Conservation (phyloP, 2,113 vertebrate genomes). For the Nycticebus coucang region DNA sequence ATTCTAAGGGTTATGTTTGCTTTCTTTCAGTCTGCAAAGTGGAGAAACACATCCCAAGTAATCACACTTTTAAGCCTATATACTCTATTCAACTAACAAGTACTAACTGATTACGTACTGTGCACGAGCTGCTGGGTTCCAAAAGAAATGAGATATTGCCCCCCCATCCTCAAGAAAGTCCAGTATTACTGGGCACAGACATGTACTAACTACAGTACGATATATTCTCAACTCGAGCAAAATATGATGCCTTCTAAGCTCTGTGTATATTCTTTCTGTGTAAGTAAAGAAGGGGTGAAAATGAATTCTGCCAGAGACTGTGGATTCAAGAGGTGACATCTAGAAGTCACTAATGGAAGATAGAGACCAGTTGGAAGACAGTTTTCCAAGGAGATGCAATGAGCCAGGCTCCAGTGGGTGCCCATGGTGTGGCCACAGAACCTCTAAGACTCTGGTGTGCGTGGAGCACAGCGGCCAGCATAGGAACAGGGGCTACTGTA, state of each 20-base stretch:
- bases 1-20: neutral
- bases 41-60: neutral
- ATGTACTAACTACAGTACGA: accelerated
- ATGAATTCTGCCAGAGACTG: neutral
- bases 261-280: accelerated
- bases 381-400: neutral
- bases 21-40: neutral
- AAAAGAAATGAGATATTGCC: neutral
- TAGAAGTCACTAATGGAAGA: neutral
- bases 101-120: neutral
- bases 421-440: accelerated
- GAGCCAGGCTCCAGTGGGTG: accelerated
- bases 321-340: neutral
- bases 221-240: neutral
- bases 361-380: too few relatives aligned
- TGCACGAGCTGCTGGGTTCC: neutral
- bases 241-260: too few relatives aligned
- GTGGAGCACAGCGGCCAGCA: too few relatives aligned
- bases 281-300: neutral
- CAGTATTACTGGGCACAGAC: neutral
- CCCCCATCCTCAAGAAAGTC: neutral
- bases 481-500: too few relatives aligned
- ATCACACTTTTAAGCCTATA: neutral
- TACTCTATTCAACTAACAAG: neutral
- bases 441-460: too few relatives aligned